A percentile compares a stretch with the other conserved stretches of the same genome.
Conservation (phyloP, 2,797 vertebrate genomes). For the Enteromius paludinosus region DNA sequence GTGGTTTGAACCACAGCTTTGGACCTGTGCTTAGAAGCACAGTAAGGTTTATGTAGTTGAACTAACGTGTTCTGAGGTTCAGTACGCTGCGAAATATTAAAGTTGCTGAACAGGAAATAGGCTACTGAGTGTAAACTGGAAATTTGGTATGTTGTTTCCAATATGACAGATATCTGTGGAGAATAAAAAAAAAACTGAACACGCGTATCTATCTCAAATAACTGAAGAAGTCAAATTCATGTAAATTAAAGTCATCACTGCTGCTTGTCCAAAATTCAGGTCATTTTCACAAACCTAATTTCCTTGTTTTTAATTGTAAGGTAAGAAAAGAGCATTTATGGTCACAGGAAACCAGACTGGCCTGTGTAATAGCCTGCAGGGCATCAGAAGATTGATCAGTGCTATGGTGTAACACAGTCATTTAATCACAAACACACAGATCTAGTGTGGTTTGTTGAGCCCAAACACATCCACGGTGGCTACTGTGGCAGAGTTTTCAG, state of each 20-base stretch:
- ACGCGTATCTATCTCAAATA: neutral
- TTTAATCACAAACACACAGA: neutral
- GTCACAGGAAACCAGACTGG: neutral
- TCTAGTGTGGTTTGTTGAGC: neutral
- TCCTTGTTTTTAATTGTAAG: neutral
- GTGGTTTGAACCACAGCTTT: no score
- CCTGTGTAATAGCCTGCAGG: constrained; percentile 2
- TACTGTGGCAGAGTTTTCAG: neutral
- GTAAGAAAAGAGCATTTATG: neutral
- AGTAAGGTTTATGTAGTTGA: no score
- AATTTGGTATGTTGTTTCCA: neutral
- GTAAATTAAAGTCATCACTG: no score
- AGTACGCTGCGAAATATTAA: neutral
- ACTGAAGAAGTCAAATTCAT: neutral
- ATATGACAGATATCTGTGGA: neutral
- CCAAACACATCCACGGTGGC: neutral
- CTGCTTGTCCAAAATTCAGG: neutral
- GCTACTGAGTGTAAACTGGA: neutral
- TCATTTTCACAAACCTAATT: neutral
- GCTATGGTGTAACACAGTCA: neutral
- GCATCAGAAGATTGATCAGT: constrained; percentile 17
- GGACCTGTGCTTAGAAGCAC: no score
- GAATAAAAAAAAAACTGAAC: neutral
- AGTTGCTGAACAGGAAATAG: neutral
- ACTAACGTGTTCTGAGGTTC: neutral